Base-by-base conservation (phyloP, 1,140 invertebrate genomes). In the Brachionus sp. region DNA sequence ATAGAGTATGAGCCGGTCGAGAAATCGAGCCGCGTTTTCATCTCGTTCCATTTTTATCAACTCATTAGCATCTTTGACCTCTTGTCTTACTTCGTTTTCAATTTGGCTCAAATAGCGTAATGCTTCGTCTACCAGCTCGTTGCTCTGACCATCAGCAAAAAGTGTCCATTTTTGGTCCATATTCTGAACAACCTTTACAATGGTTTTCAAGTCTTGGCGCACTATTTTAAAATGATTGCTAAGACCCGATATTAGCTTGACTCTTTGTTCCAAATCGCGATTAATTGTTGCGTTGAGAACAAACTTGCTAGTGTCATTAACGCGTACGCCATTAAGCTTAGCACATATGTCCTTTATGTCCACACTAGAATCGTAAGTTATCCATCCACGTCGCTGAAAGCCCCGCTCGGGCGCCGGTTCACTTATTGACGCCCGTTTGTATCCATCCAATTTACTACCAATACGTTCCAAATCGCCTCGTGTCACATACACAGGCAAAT, bases 261-360 rank as follows among this genome's bases (percentile, higher is more conserved):
- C 94, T 42, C 97, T 92, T 16, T 96, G 92, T 84, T 93, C 95
- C 13, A 98, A 89, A 89, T 98, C 97, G 3, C 96, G 91, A 88
- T 98, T 98, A 0, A 98, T 93, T 85, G 95, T 96, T 1, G 94
- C 95, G 57, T 95, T 95, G 84, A 98, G 90, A 7, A 64, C 19
- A 64, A 39, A 80, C 13, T 62, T 12, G 88, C 88, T 89, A 89
- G 95, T 93, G 85, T 94, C 90, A 84, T 97, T 95, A 86, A 96
- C 97, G 86, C 98, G 98, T 9, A 99, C 91, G 88, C 95, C 96
- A 96, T 96, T 99, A 88, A 97, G 99, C 84, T 98, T 98, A 88
- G 99, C 96, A 88, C 98, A 98, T 84, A 99, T 98, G 87, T 98
- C 98, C 7, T 98, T 96, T 87, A 96, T 93, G 57, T 95, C 90